Evolutionary conservation across 1,140 invertebrate genomes (phyloP).

Genomic region (Propsilocerus akamusi): DNA sequence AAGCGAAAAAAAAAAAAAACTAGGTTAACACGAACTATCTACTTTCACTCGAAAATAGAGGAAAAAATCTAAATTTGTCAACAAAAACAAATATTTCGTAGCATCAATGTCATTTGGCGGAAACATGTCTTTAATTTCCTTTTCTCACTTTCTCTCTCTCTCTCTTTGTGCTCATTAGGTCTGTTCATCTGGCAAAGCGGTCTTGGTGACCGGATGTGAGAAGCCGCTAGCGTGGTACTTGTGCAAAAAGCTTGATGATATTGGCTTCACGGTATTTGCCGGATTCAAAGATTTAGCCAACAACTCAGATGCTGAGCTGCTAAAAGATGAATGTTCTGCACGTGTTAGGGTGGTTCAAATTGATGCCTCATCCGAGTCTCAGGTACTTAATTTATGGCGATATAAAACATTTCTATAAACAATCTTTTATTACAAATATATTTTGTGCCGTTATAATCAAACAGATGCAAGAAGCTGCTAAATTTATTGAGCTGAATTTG

Average conservation of each 20-base stretch:
- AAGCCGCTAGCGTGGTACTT: constrained; percentile 54
- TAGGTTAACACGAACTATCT: too few relatives aligned
- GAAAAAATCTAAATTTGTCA: too few relatives aligned
- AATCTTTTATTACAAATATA: neutral
- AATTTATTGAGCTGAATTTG: constrained; percentile 55
- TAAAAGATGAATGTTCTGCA: constrained; percentile 54
- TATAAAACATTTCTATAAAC: neutral
- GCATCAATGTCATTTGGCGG: too few relatives aligned
- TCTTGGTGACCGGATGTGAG: constrained; percentile 72
- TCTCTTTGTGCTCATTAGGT: too few relatives aligned
- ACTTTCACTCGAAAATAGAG: too few relatives aligned
- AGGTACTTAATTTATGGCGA: constrained; percentile 20
- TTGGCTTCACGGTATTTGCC: constrained; percentile 67
- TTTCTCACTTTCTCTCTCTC: too few relatives aligned
- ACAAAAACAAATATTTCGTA: too few relatives aligned
- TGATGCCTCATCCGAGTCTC: constrained; percentile 52
- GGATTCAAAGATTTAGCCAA: constrained; percentile 45
- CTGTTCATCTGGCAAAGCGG: constrained; percentile 53
- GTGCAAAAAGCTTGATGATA: constrained; percentile 53
- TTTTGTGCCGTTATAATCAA: constrained; percentile 5
- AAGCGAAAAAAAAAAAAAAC: too few relatives aligned
- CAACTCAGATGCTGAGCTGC: constrained; percentile 44
- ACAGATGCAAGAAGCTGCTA: constrained; percentile 48
- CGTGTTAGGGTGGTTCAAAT: constrained; percentile 52
- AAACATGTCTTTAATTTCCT: too few relatives aligned